Base-by-base conservation (phyloP, 1,140 invertebrate genomes). In the Caenorhabditis brenneri region DNA sequence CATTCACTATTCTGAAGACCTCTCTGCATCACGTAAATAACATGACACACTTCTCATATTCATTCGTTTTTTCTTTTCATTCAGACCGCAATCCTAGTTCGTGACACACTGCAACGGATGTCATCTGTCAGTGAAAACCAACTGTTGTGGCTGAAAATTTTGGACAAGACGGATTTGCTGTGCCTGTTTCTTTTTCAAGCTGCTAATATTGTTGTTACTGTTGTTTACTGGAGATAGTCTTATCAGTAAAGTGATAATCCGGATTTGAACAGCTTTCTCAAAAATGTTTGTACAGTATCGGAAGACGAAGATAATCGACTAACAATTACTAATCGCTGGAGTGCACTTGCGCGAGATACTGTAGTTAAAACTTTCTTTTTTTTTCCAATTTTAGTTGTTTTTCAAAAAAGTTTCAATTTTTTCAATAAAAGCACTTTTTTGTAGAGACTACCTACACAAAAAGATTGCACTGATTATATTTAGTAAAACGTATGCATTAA, bases 1-100 rank as follows among this genome's bases (percentile, higher is more conserved):
- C 79, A 55, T 80, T 80, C 51, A 51, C 79, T 53, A 80, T 80
- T 80, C 79, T 80, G 24, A 51, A 80, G 48, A 19, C 48, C 15
- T 80, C 79, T 29, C 19, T 80, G 0, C 79, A 80, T 7, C 29
- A 80, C 31, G 79, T 80, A 79, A 65, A 39, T 36, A 33, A 65
- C 58, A 65, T 36, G 29, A 74, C n/a, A 31, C n/a, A 74, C 27
- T 42, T 42, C n/a, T 31, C n/a, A 33, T 74, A 42, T 24, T 31
- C 22, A 74, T 74, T 42, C 65, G 29, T 74, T 74, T 74, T 33
- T 19, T 74, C n/a, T 42, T 74, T 74, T 74, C 36, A 74, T 74
- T 74, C 36, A 74, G 65, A 74, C 65, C 33, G 65, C 65, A 74
- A 24, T 74, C 22, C 65, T 74, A 74, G 65, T 74, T 39, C 65